Base-by-base conservation (phyloP, 1,140 invertebrate species). In the Mylabris phalerata region DNA sequence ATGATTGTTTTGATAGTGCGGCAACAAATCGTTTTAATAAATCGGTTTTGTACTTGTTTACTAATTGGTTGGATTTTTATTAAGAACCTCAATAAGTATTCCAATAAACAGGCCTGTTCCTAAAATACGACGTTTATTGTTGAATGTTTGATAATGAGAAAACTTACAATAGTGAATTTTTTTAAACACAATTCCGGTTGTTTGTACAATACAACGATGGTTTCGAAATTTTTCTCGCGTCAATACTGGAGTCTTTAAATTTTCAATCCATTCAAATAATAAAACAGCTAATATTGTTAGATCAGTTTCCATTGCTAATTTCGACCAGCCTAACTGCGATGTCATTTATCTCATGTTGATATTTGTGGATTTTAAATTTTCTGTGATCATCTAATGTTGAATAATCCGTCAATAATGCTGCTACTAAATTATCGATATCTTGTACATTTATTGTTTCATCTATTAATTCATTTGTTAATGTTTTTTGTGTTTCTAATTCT, bases 61-160 rank as follows among this genome's bases (percentile, higher is more conserved):
- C 76, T 77, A 52, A 85, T 74, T 1, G 84, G 84, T 42, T 83
- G 78, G 9, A 90, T 73, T 57, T 86, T 80, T 9, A 78, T 81
- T 9, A 89, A 66, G 67, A 90, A 87, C 42, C 83, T 78, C 4
- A 89, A 72, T n/a, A 90, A 67, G 70, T 90, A 90, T 70, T 90
- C 88, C 10, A 89, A 61, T 2, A 88, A 77, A 60, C 83, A 85
- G 43, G 81, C 79, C 42, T 80, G 79, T 50, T 79, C 83, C 77
- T 87, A 73, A 39, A 79, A 77, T 44, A 62, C 66, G 69, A 40
- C n/a, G 39, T n/a, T 27, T 45, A 44, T 44, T 11, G 39, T 44
- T 26, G 13, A 10, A 55, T 38, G 59, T 54, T 40, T 50, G 9
- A 32, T 39, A 43, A 48, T 55, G 9, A 40, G 19, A 46, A 25